Conservation (phyloP, 1,140 invertebrate genomes). For the Cydia amplana region DNA sequence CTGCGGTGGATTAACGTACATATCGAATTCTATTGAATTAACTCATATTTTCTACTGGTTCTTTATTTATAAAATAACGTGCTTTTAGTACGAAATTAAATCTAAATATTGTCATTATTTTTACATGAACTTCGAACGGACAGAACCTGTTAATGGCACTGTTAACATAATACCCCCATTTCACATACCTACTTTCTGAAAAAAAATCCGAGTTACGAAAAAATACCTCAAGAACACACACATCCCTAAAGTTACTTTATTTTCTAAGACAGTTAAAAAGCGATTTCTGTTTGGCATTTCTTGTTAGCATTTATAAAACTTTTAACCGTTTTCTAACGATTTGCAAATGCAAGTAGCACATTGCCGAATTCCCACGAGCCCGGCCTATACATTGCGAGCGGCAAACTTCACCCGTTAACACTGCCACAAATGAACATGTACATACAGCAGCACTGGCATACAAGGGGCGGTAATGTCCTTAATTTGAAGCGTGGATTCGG, state of each 20-base stretch:
- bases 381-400: constrained; percentile 2
- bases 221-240: background rate
- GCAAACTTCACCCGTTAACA: constrained; percentile 29
- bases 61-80: too few relatives aligned
- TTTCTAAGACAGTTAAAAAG: background rate
- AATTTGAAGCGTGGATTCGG: constrained; percentile 30
- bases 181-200: too few relatives aligned
- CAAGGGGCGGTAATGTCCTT: constrained; percentile 31
- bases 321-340: constrained; percentile 28
- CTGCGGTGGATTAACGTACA: too few relatives aligned
- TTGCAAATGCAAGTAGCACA: constrained; percentile 28
- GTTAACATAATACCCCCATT: too few relatives aligned
- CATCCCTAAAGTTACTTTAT: background rate
- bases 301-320: background rate
- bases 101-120: too few relatives aligned
- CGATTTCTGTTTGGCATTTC: background rate
- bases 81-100: too few relatives aligned
- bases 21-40: too few relatives aligned
- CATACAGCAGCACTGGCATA: background rate
- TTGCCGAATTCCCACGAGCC: constrained; percentile 24
- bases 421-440: constrained; percentile 26
- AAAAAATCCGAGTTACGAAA: too few relatives aligned
- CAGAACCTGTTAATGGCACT: too few relatives aligned
- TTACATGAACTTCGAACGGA: too few relatives aligned
- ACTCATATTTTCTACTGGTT: too few relatives aligned